Evolutionary conservation across 2,888 invertebrate genomes (phyloP), one percentile per base, ranked within the genome.

Genomic region (Scaeva pyrastri): DNA sequence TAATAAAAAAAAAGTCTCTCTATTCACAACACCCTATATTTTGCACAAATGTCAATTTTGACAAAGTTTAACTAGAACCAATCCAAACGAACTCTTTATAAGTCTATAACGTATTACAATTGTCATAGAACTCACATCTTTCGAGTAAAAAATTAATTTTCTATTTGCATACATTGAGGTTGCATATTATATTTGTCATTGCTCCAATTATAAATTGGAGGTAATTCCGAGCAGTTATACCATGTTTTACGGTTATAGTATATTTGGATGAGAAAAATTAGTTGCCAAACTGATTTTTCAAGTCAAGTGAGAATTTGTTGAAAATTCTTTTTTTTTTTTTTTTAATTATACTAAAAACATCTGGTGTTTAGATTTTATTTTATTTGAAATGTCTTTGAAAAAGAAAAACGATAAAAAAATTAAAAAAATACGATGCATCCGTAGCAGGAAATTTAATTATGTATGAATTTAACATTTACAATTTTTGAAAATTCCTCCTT

Each of bases 81-180:
- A n/a, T n/a, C n/a, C n/a, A n/a, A n/a, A n/a, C n/a, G n/a, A n/a
- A n/a, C n/a, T n/a, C n/a, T n/a, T n/a, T n/a, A n/a, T n/a, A n/a
- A n/a, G n/a, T n/a, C n/a, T n/a, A n/a, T n/a, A n/a, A n/a, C n/a
- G n/a, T n/a, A n/a, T n/a, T n/a, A n/a, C n/a, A n/a, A n/a, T n/a
- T n/a, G n/a, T 26, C 31, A 31, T 31, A 7, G 6, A 8, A 31
- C 31, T 26, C 26, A 31, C 14, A 39, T 60, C 39, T 12, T 14
- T 45, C 64, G 36, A 68, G 71, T 23, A 43, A 71, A 45, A 76
- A 73, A 39, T n/a, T 10, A 19, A 39, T 36, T 66, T 60, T 85
- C 76, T 85, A 85, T 85, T 85, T 81, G 10, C 23, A 81, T 68
- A 73, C 70, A 68, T 81, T 81, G 56, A 36, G 81, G 85, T 81